Percentiles rank a stretch among this genome's conserved stretches.
phyloP scores from a whole-genome alignment of 2,797 vertebrate genomes.

The Fistularia commersonii region DNA sequence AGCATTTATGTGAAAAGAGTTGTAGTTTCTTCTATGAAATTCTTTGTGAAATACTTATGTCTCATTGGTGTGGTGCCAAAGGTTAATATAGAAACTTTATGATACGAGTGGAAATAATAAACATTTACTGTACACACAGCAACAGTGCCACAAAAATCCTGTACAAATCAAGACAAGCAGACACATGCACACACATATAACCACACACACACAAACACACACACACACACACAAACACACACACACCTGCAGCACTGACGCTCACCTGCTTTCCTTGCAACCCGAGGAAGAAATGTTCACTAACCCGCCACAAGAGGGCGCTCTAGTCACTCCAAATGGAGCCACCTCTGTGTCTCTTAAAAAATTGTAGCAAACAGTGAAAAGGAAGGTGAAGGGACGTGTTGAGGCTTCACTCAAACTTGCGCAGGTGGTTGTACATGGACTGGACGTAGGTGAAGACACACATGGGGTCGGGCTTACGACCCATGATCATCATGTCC shows the following conservation, averaged over 20 bases:
- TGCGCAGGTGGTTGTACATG: conserved; percentile 92
- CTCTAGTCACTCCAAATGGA: conserved; percentile 12
- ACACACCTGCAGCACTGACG: background rate
- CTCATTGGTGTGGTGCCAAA: conserved; percentile 24
- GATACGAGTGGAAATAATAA: conserved; percentile 13
- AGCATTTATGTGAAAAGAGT: background rate
- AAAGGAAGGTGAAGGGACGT: background rate
- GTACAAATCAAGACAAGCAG: conserved; percentile 3
- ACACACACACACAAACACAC: conserved; percentile 2
- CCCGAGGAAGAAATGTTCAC: background rate
- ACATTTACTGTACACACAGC: conserved; percentile 11
- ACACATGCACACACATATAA: background rate
- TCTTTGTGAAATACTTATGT: conserved; percentile 14
- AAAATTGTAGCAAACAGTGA: background rate
- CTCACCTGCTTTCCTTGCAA: background rate
- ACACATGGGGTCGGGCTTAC: conserved; percentile 96
- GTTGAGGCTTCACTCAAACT: conserved; percentile 80
- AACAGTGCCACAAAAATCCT: conserved; percentile 1
- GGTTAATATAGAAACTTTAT: conserved; percentile 10
- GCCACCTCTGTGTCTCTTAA: background rate
- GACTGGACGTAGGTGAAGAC: conserved; percentile 98
- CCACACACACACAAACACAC: background rate
- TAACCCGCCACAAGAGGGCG: conserved; percentile 31
- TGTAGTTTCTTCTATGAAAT: conserved; percentile 9
- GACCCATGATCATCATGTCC: conserved; percentile 97